phyloP scores from a whole-genome alignment of 2,797 vertebrate genomes.

The Fratercula arctica region DNA sequence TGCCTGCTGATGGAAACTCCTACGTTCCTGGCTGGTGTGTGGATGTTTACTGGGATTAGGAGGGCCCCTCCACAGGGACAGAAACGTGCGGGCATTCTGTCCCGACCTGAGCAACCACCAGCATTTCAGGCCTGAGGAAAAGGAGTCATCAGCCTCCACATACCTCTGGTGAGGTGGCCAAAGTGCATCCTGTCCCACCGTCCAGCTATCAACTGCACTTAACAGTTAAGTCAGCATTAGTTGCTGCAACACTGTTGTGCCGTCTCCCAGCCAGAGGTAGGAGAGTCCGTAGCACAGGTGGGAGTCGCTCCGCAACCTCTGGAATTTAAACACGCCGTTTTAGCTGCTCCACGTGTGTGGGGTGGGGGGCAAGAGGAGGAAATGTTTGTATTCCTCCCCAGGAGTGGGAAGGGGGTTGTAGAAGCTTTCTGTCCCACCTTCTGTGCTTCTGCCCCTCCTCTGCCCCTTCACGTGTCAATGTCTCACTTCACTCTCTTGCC shows the following conservation, averaged over 20 bases:
- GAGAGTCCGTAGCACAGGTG: background rate
- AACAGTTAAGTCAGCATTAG: background rate
- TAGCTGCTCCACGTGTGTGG: background rate
- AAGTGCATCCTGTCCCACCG: conserved; percentile 37
- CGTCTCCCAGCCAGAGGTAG: background rate
- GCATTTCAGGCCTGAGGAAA: conserved; percentile 12
- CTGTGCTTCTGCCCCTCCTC: background rate
- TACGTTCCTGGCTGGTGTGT: background rate
- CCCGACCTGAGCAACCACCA: conserved; percentile 4
- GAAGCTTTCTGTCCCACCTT: background rate
- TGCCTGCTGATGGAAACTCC: background rate
- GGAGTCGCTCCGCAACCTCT: background rate
- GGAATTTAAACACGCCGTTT: background rate
- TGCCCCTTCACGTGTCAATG: background rate
- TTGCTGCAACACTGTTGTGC: background rate
- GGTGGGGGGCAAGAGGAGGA: background rate
- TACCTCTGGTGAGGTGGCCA: conserved; percentile 37
- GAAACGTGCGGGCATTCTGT: background rate
- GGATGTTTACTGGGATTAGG: background rate
- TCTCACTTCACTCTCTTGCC: background rate
- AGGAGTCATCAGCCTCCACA: conserved; percentile 5
- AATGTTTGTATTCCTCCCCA: background rate
- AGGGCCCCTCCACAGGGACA: background rate
- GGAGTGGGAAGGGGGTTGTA: background rate
- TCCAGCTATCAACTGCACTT: background rate